A percentile compares a stretch with the other conserved stretches of the same genome.
Conservation (phyloP, 1,140 invertebrate species). For the Atopsyche davidsoni region DNA sequence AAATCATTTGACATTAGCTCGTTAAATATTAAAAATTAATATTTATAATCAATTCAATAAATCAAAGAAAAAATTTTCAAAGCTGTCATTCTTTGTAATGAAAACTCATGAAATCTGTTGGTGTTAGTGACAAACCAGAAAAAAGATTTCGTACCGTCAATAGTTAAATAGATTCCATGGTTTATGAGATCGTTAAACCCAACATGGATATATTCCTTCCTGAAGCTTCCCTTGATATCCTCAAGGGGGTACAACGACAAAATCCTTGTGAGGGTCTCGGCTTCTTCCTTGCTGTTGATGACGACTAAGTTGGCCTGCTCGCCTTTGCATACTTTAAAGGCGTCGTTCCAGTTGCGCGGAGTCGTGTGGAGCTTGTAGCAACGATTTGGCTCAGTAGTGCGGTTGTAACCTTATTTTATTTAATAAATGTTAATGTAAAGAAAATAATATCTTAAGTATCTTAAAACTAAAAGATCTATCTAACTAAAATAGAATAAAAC, state of each 20-base stretch:
- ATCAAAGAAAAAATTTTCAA: too few relatives aligned
- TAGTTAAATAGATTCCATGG: constrained; percentile 16
- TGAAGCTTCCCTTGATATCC: constrained; percentile 2
- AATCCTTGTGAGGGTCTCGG: constrained; percentile 29
- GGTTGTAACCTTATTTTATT: constrained; percentile 17
- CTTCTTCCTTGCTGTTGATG: constrained; percentile 30
- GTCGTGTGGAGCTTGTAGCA: constrained; percentile 35
- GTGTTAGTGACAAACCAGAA: too few relatives aligned
- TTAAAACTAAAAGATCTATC: too few relatives aligned
- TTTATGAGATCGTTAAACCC: constrained; percentile 23
- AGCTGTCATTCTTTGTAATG: too few relatives aligned
- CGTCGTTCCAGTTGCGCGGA: constrained; percentile 29
- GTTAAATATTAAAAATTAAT: too few relatives aligned
- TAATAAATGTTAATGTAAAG: too few relatives aligned
- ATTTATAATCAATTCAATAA: too few relatives aligned
- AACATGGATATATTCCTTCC: not conserved
- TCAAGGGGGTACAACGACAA: constrained; percentile 8
- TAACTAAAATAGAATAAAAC: too few relatives aligned
- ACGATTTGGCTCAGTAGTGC: not conserved
- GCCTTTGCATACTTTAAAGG: constrained; percentile 30
- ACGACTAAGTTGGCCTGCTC: constrained; percentile 34
- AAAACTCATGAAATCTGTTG: too few relatives aligned
- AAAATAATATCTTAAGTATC: too few relatives aligned
- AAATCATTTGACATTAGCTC: too few relatives aligned
- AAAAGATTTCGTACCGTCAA: constrained; percentile 28